Evolutionary conservation across 2,797 vertebrate species (phyloP).

Genomic region (Pelochelys cantorii): DNA sequence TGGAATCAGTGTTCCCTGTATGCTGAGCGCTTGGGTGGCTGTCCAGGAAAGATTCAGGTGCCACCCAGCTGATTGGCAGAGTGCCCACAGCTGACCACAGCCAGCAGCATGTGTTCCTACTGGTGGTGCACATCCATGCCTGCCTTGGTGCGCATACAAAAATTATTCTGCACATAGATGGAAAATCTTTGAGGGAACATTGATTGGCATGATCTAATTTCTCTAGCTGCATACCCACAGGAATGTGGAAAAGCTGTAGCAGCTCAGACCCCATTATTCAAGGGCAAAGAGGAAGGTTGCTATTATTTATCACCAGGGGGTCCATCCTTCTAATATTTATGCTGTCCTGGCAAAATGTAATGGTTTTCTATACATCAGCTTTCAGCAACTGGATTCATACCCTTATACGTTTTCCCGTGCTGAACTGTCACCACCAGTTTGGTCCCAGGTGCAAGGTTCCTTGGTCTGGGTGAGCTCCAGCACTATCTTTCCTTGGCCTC

Average conservation of each 20-base stretch:
- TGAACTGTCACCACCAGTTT: neutral
- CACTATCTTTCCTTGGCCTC: neutral
- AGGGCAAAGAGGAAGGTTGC: neutral
- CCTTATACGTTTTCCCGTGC: neutral
- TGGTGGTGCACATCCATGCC: too few relatives aligned
- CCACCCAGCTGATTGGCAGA: too few relatives aligned
- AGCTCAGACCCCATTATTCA: neutral
- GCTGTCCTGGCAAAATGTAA: neutral
- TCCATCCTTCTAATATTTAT: neutral
- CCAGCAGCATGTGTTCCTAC: too few relatives aligned
- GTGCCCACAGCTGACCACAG: too few relatives aligned
- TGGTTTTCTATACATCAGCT: neutral
- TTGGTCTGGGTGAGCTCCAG: neutral
- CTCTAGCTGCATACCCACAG: neutral
- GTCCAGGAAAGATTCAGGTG: too few relatives aligned
- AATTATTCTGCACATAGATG: too few relatives aligned
- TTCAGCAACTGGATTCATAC: neutral
- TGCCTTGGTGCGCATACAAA: too few relatives aligned
- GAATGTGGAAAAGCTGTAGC: neutral
- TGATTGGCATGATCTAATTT: neutral
- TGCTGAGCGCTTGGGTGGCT: too few relatives aligned
- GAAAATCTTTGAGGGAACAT: too few relatives aligned
- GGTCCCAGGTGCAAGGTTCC: neutral
- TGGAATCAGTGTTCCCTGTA: neutral
- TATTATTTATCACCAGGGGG: neutral